These are phyloP conservation scores for Euclidia mi DNA, from an alignment of 2,888 invertebrate species.

Conservation along the genomic window DNA sequence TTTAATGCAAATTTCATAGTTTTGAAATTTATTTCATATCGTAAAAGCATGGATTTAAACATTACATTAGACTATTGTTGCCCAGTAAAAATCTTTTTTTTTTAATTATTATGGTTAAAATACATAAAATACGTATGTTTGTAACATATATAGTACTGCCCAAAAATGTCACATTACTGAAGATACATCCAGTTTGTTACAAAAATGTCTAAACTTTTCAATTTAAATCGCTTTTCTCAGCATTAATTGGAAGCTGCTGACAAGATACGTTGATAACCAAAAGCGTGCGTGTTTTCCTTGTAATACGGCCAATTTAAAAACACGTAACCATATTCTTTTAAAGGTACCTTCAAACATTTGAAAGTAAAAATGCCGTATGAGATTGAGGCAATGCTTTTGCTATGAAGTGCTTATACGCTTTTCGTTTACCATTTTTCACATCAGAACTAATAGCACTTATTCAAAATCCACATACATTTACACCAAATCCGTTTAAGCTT, in stretches of 20 bases:
- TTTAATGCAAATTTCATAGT: too few relatives aligned
- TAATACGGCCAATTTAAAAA: constrained; percentile 78
- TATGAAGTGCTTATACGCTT: constrained; percentile 17
- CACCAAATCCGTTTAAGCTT: constrained; percentile 28
- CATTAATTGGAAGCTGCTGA: constrained; percentile 79
- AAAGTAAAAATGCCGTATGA: constrained; percentile 24
- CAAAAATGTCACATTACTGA: constrained; percentile 1
- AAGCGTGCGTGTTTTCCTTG: constrained; percentile 79
- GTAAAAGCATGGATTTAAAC: too few relatives aligned
- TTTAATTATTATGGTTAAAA: too few relatives aligned
- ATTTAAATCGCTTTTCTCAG: constrained; percentile 65
- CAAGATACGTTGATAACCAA: constrained; percentile 77
- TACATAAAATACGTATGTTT: too few relatives aligned
- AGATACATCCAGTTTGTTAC: constrained; percentile 25
- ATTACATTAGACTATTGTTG: too few relatives aligned
- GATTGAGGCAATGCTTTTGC: constrained; percentile 16
- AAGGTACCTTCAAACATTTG: constrained; percentile 31
- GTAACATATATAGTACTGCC: too few relatives aligned
- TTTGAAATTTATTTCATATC: too few relatives aligned
- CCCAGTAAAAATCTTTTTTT: too few relatives aligned
- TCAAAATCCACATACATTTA: constrained; percentile 23
- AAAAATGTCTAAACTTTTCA: constrained; percentile 57
- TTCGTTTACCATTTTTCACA: constrained; percentile 14
- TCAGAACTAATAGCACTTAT: constrained; percentile 23
- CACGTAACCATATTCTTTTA: constrained; percentile 49